Base-by-base conservation (phyloP, 1,140 invertebrate species). In the Scaptomyza pallida region DNA sequence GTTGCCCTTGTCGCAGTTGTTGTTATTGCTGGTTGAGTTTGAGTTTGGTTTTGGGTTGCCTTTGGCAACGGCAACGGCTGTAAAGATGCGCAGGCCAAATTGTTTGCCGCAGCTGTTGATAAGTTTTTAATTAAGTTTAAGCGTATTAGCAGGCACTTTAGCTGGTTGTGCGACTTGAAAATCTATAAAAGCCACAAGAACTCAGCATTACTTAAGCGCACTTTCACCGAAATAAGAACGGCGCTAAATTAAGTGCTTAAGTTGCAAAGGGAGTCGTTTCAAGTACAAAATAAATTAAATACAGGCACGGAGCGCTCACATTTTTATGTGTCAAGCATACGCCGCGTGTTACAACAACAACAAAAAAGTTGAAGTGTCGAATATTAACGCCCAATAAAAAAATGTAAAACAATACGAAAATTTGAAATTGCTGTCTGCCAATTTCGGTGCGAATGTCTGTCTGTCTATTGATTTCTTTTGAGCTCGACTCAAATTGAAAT, bases 111-210 rank as follows among this genome's bases (percentile, higher is more conserved):
- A 77, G 77, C 77, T 81, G 81, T 71, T 88, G 81, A 86, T 86
- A 81, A 86, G 81, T 86, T 86, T 86, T 86, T 86, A 86, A 86
- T 86, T 86, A 72, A 67, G 64, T 76, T 86, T 81, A 75, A 67
- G 81, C 73, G 75, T 72, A 81, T 85, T 86, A 86, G 73, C 55
- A 52, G 80, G 59, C 73, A 81, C 69, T 81, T 81, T 73, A 76
- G 78, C 45, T 5, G 16, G 37, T 15, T 45, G 40, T 44, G 40
- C 13, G 9, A 17, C 63, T 30, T n/a, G 60, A 47, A 30, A 45
- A 50, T 50, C 60, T 47, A 48, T 56, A 57, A 61, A 61, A 57
- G 63, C 55, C 63, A 43, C 55, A 67, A 60, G 47, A 35, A 51
- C 55, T 60, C 37, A 9, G 16, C 45, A 19, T 65, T 64, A 48